phyloP scores from a whole-genome alignment of 2,888 invertebrate genomes.

The Drosophila helvetica region DNA sequence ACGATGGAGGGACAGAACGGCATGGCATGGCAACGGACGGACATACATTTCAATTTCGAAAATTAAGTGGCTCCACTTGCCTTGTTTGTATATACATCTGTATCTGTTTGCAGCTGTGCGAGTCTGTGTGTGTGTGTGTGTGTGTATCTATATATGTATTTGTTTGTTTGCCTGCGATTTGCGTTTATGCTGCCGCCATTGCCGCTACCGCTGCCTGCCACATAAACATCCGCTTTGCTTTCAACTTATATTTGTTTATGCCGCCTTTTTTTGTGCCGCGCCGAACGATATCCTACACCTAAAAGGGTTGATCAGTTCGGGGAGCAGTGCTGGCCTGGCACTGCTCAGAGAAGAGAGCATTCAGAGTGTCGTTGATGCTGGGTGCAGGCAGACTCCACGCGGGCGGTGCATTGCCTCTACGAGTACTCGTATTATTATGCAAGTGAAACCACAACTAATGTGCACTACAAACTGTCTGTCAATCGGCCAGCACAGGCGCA shows the following conservation, averaged over 20 bases:
- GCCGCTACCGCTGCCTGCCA: slow-evolving; percentile 8
- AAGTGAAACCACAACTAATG: slow-evolving; percentile 72
- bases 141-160: slow-evolving; percentile 6
- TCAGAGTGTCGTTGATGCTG: slow-evolving; percentile 17
- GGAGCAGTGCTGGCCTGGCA: neutral
- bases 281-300: slow-evolving; percentile 6
- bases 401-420: slow-evolving; percentile 20
- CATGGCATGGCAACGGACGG: slow-evolving; percentile 33
- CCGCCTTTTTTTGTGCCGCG: slow-evolving; percentile 14
- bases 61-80: slow-evolving; percentile 74
- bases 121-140: slow-evolving; percentile 6
- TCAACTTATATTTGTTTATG: slow-evolving; percentile 28
- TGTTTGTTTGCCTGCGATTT: slow-evolving; percentile 36
- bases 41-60: slow-evolving; percentile 71
- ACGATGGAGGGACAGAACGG: neutral
- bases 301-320: neutral
- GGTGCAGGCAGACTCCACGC: neutral
- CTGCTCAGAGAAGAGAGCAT: neutral
- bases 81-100: slow-evolving; percentile 61
- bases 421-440: slow-evolving; percentile 50
- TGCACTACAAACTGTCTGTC: slow-evolving; percentile 69
- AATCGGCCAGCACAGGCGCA: slow-evolving; percentile 47
- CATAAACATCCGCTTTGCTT: slow-evolving; percentile 42
- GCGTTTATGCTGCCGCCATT: slow-evolving; percentile 10
- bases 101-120: slow-evolving; percentile 21